Evolutionary conservation across 2,797 vertebrate genomes (phyloP), one percentile per base, ranked within the genome.

Genomic region (Syngnathus rostellatus): DNA sequence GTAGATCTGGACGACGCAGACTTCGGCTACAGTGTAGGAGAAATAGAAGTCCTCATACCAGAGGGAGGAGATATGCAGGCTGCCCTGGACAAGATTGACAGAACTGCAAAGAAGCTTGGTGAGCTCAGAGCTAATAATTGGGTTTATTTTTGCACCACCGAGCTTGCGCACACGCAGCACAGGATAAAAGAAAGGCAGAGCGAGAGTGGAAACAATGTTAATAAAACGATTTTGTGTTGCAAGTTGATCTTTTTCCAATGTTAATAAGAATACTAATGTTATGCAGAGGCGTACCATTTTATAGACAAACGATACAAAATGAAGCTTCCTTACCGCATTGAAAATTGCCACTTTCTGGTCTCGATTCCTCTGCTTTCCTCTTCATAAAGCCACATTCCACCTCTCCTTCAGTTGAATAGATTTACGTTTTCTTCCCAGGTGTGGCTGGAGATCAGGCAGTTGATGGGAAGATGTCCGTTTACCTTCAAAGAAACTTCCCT

Each of bases 1-100:
- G 73, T 92, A 60, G 92, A 92, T 75, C 81, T 93, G 16, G 92
- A 93, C 76, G 76, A 88, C 66, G 89, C 89, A 23, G 90, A 93
- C 79, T 93, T 92, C 66, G 91, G 89, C 54, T 90, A 90, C 78
- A 76, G 82, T 31, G 89, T 93, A 39, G 92, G 92, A 58, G 92
- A 93, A 77, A 89, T 93, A 57, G 91, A 93, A 72, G 90, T 91
- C 57, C 76, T 93, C 5, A 53, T 92, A 60, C 76, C 88, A 25
- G 87, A 90, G 37, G 88, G 81, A 75, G 82, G 74, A 68, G 86
- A 92, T 57, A 73, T 88, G 63, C 75, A 81, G 38, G 71, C 77
- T 50, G 90, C 90, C 7, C 53, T 88, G 71, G 81, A 87, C 73
- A 90, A 80, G 75, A 92, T 93, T 46, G 76, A 84, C 64, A 83